These are phyloP conservation scores for Centroberyx gerrardi DNA, from an alignment of 2,797 vertebrate genomes.

Conservation along the genomic window DNA sequence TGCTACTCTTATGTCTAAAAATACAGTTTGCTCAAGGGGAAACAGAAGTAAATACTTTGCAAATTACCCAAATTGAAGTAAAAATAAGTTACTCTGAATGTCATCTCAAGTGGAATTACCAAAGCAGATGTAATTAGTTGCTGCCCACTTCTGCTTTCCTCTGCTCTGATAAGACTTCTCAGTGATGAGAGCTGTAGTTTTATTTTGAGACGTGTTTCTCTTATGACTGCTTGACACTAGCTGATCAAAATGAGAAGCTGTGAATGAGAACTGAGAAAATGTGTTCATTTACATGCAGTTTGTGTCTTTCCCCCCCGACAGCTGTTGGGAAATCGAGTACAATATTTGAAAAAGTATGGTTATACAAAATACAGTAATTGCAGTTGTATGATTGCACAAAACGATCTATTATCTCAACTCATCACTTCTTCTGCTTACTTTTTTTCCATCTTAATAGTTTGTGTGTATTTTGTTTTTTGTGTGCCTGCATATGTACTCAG, in stretches of 20 bases:
- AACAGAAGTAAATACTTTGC: not conserved
- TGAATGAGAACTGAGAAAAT: constrained; percentile 52
- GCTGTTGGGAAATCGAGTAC: not conserved
- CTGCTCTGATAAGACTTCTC: constrained; percentile 23
- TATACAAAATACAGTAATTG: not conserved
- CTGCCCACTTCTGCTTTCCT: constrained; percentile 37
- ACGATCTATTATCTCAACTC: not conserved
- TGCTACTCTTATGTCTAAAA: no score
- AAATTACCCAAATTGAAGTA: not conserved
- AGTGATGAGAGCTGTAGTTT: not conserved
- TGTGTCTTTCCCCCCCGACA: not conserved
- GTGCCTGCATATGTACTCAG: not conserved
- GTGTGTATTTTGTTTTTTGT: not conserved
- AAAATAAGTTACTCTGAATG: not conserved
- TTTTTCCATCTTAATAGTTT: not conserved
- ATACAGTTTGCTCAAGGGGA: no score
- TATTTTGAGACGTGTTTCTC: not conserved
- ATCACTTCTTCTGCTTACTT: no score
- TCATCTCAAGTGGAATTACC: not conserved
- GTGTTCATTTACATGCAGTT: not conserved
- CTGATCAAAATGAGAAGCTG: constrained; percentile 21
- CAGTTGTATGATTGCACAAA: not conserved
- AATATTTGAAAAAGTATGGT: not conserved
- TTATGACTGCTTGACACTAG: not conserved
- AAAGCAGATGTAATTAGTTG: not conserved